A percentile compares a stretch with the other conserved stretches of the same genome.
Evolutionary conservation across 2,888 invertebrate species (phyloP).

Genomic region (Drosophila anomalata): DNA sequence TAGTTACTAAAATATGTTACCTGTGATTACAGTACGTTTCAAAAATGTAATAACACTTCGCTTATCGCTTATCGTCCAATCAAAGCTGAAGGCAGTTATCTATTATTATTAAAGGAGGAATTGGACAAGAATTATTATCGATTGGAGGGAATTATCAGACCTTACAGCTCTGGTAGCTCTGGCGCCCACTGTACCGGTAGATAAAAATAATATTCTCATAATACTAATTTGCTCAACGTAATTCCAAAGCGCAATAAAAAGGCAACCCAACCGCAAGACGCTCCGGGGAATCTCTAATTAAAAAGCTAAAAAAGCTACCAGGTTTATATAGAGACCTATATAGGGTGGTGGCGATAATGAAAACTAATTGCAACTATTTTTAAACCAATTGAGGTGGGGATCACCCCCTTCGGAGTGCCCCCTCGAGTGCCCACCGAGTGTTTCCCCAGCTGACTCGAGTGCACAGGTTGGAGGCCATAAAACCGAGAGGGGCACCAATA

Average conservation of each 20-base stretch:
- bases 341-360: constrained; percentile 54
- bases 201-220: constrained; percentile 41
- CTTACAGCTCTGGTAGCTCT: constrained; percentile 14
- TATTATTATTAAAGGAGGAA: constrained; percentile 26
- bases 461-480: constrained; percentile 46
- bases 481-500: constrained; percentile 29
- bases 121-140: constrained; percentile 32
- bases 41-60: neutral
- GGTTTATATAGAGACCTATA: neutral
- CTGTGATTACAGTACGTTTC: constrained; percentile 7
- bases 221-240: constrained; percentile 45
- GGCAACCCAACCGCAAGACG: constrained; percentile 14
- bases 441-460: constrained; percentile 42
- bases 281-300: constrained; percentile 44
- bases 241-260: constrained; percentile 59
- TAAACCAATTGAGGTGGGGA: constrained; percentile 47
- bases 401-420: constrained; percentile 33
- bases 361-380: constrained; percentile 73
- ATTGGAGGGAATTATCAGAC: constrained; percentile 19
- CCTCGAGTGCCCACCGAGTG: constrained; percentile 4
- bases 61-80: neutral
- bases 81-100: constrained; percentile 21
- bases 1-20: constrained; percentile 16
- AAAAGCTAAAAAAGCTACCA: constrained; percentile 26
- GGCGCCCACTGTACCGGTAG: constrained; percentile 16